A percentile compares a stretch with the other conserved stretches of the same genome.
phyloP scores from a whole-genome alignment of 2,797 vertebrate genomes.

The Aulostomus chinensis region DNA sequence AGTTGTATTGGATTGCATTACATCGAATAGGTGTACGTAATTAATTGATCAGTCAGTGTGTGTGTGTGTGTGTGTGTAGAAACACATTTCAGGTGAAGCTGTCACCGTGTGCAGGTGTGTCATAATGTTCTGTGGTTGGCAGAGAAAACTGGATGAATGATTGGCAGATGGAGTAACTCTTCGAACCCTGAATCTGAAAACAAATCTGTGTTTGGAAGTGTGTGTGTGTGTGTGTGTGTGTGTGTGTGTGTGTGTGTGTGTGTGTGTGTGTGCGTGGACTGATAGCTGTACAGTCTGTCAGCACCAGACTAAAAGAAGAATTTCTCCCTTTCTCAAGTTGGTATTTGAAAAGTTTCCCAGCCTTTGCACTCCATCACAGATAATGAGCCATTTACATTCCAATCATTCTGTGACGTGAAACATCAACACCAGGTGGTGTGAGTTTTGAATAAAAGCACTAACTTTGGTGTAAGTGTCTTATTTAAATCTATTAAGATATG shows the following conservation, averaged over 20 bases:
- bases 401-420: conserved; percentile 42
- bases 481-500: conserved; percentile 43
- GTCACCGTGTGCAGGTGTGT: conserved; percentile 8
- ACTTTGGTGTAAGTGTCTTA: conserved; percentile 38
- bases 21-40: too few relatives aligned
- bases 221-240: neutral
- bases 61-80: too few relatives aligned
- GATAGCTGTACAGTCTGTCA: conserved; percentile 43
- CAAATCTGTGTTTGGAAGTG: neutral
- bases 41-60: too few relatives aligned
- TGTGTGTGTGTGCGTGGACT: conserved; percentile 12
- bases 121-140: neutral
- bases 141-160: conserved; percentile 31
- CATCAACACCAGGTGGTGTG: conserved; percentile 50
- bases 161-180: conserved; percentile 42
- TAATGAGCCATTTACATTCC: conserved; percentile 76
- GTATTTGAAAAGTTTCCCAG: conserved; percentile 53
- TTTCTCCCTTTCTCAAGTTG: conserved; percentile 36
- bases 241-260: neutral
- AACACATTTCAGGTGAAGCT: too few relatives aligned
- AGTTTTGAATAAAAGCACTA: conserved; percentile 51
- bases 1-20: too few relatives aligned
- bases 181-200: conserved; percentile 16
- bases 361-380: conserved; percentile 57
- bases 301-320: conserved; percentile 21